A percentile compares a stretch with the other conserved stretches of the same genome.
These are phyloP conservation scores for Pentamera pediparva DNA, from an alignment of 53 echinoderm and acorn worm species.

Conservation along the genomic window DNA sequence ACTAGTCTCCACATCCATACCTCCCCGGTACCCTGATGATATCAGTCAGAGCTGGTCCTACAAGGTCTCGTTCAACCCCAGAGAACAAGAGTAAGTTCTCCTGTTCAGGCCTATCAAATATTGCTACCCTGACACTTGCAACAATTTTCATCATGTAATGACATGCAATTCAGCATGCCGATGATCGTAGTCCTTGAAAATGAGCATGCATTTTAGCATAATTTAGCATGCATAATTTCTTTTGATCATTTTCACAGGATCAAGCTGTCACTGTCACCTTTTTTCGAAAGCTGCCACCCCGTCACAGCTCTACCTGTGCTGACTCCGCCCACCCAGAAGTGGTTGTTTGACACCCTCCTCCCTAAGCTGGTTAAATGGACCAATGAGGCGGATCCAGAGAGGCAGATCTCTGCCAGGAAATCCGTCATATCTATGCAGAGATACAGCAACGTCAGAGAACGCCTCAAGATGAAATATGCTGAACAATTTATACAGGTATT, in stretches of 20 bases:
- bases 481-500: constrained; percentile 77
- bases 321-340: constrained; percentile 49
- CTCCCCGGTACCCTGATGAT: neutral
- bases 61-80: neutral
- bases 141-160: neutral
- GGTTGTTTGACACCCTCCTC: constrained; percentile 52
- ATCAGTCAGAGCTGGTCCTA: constrained; percentile 10
- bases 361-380: constrained; percentile 83
- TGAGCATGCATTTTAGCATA: neutral
- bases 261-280: neutral
- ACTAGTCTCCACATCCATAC: neutral
- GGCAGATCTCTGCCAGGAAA: constrained; percentile 16
- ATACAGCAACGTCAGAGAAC: constrained; percentile 66
- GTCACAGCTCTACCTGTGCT: constrained; percentile 6
- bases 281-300: neutral
- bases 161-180: no score
- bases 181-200: neutral
- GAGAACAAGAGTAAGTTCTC: constrained; percentile 1
- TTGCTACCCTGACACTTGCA: neutral
- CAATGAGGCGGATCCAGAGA: constrained; percentile 41
- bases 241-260: constrained; percentile 33
- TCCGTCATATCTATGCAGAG: constrained; percentile 73
- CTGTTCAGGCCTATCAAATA: neutral
- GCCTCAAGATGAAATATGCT: constrained; percentile 86
- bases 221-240: no score